These are phyloP conservation scores for Caenorhabditis wallacei DNA, from an alignment of 2,888 invertebrate species.

Conservation along the genomic window DNA sequence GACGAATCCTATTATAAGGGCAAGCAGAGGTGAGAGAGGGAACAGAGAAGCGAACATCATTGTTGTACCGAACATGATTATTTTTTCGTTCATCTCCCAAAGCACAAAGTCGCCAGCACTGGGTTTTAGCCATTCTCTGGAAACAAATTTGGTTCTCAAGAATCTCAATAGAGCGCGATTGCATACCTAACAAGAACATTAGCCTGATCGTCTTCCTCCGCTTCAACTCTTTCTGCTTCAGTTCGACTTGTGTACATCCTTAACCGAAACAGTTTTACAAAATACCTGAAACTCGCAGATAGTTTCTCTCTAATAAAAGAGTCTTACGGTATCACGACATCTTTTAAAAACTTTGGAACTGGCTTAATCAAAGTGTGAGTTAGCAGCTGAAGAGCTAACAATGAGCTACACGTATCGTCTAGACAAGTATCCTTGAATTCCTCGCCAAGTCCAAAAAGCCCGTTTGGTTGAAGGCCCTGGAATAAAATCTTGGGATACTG, in stretches of 20 bases:
- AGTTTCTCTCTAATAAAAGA: neutral
- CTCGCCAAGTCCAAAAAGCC: constrained; percentile 83
- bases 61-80: constrained; percentile 84
- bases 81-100: constrained; percentile 85
- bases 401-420: constrained; percentile 84
- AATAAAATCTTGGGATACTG: constrained; percentile 4
- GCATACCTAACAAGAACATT: constrained; percentile 78
- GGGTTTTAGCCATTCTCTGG: constrained; percentile 84
- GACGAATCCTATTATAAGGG: constrained; percentile 84
- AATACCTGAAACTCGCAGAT: constrained; percentile 45
- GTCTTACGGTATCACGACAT: constrained; percentile 83
- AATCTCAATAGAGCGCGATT: neutral
- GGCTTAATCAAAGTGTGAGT: constrained; percentile 85
- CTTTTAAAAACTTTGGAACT: constrained; percentile 84
- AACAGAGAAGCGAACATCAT: constrained; percentile 85
- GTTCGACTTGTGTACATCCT: constrained; percentile 57
- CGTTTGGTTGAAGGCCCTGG: constrained; percentile 75
- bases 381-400: constrained; percentile 85
- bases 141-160: neutral
- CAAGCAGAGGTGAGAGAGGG: constrained; percentile 85
- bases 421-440: constrained; percentile 84
- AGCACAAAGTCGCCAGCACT: constrained; percentile 84
- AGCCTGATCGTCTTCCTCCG: constrained; percentile 60
- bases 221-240: constrained; percentile 37
- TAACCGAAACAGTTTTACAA: constrained; percentile 59